These are phyloP conservation scores for Chromobotia macracanthus DNA, from an alignment of 2,797 vertebrate genomes.

Conservation along the genomic window DNA sequence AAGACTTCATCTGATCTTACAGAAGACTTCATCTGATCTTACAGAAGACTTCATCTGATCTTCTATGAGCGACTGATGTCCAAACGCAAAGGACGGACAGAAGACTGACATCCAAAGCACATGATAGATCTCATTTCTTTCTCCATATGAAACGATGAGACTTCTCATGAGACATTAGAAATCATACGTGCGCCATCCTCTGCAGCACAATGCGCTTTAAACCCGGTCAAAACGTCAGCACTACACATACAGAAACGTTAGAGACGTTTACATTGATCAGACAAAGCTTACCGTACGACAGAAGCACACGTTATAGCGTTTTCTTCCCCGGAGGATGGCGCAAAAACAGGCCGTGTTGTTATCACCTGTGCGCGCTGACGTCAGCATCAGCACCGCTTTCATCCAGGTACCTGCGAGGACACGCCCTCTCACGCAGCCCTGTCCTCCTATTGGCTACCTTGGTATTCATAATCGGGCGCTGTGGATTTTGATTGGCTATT, in stretches of 20 bases:
- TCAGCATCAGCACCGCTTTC: conserved; percentile 33
- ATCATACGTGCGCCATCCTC: not conserved
- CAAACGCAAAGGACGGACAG: too few relatives aligned
- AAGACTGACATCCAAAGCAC: too few relatives aligned
- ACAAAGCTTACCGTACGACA: conserved; percentile 22
- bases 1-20: conserved; percentile 20
- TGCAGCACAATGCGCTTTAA: not conserved
- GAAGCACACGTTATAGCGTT: not conserved
- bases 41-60: too few relatives aligned
- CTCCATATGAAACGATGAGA: too few relatives aligned
- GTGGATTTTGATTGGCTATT: conserved; percentile 29
- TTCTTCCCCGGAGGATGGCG: conserved; percentile 4
- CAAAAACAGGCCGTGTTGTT: conserved; percentile 8
- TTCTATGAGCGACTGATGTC: too few relatives aligned
- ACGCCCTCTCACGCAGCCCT: conserved; percentile 34
- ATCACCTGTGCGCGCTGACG: conserved; percentile 55
- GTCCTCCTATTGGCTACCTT: conserved; percentile 46
- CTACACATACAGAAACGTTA: not conserved
- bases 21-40: too few relatives aligned
- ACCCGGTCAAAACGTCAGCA: not conserved
- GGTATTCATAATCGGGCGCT: not conserved
- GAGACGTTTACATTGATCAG: not conserved
- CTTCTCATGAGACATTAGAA: not conserved
- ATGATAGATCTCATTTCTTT: too few relatives aligned
- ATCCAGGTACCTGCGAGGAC: conserved; percentile 48